Percentiles rank a stretch among this genome's conserved stretches.
phyloP scores from a whole-genome alignment of 2,113 vertebrate genomes.

The Conger conger region DNA sequence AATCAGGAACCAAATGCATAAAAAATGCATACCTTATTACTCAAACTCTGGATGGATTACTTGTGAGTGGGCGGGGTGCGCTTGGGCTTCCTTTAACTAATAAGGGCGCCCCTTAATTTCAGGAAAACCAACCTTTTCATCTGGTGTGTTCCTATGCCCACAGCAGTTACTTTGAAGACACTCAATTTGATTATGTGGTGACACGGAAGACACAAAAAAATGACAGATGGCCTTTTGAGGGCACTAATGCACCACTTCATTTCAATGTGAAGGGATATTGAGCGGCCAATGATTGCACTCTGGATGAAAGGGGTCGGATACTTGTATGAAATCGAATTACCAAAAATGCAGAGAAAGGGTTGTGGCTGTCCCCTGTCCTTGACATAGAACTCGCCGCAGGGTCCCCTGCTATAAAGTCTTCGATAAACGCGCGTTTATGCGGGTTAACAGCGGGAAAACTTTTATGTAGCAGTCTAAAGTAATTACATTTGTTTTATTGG shows the following conservation, averaged over 20 bases:
- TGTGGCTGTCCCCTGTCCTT: too few species aligned
- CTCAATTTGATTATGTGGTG: conserved; percentile 16
- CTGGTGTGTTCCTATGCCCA: neutral
- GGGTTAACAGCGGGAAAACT: neutral
- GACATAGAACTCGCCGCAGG: too few species aligned
- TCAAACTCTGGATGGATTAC: conserved; percentile 55
- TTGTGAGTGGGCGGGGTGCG: conserved; percentile 26
- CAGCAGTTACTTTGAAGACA: neutral
- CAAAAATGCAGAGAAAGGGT: neutral
- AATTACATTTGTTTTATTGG: neutral
- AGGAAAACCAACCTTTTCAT: conserved; percentile 7
- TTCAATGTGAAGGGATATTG: neutral
- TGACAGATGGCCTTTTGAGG: conserved; percentile 29
- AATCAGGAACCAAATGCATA: conserved; percentile 63
- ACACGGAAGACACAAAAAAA: conserved; percentile 6
- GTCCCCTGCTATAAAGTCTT: too few species aligned
- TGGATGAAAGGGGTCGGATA: neutral
- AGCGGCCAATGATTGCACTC: neutral
- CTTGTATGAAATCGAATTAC: conserved; percentile 11
- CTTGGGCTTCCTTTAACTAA: conserved; percentile 30
- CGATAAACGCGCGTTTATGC: neutral
- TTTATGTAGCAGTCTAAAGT: neutral
- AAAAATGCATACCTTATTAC: conserved; percentile 65
- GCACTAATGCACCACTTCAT: conserved; percentile 32
- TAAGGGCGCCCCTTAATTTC: conserved; percentile 36